phyloP scores from a whole-genome alignment of 1,140 invertebrate genomes.

The Galleria mellonella region DNA sequence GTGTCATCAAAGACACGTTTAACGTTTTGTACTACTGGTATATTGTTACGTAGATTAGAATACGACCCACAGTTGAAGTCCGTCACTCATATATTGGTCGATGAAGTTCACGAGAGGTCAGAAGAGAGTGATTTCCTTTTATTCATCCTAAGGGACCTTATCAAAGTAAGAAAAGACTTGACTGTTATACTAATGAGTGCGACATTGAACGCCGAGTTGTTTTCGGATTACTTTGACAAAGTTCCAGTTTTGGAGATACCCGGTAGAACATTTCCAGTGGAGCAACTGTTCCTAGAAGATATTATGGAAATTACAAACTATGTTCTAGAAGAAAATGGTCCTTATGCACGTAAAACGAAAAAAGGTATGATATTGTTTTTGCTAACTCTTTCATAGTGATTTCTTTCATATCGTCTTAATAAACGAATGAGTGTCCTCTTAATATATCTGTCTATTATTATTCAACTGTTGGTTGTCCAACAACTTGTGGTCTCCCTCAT shows the following conservation, averaged over 20 bases:
- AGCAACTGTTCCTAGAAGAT: constrained; percentile 87
- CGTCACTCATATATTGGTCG: constrained; percentile 87
- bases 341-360: constrained; percentile 79
- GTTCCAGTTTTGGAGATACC: constrained; percentile 84
- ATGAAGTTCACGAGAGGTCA: constrained; percentile 94
- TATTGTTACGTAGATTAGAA: constrained; percentile 87
- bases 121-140: constrained; percentile 92
- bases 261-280: constrained; percentile 87
- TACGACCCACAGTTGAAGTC: constrained; percentile 81
- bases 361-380: constrained; percentile 54
- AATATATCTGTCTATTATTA: too few species aligned
- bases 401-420: too few species aligned
- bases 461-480: too few species aligned
- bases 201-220: constrained; percentile 86
- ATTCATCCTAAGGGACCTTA: constrained; percentile 84
- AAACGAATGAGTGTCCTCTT: too few species aligned
- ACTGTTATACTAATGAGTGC: constrained; percentile 92
- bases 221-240: constrained; percentile 85
- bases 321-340: constrained; percentile 82
- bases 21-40: constrained; percentile 94
- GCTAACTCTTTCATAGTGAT: too few species aligned
- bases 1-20: constrained; percentile 85
- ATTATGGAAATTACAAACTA: constrained; percentile 81
- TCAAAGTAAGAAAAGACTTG: constrained; percentile 81
- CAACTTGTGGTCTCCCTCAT: too few species aligned